These are phyloP conservation scores for Pseudopipra pipra DNA, from an alignment of 2,113 vertebrate genomes.

Conservation along the genomic window DNA sequence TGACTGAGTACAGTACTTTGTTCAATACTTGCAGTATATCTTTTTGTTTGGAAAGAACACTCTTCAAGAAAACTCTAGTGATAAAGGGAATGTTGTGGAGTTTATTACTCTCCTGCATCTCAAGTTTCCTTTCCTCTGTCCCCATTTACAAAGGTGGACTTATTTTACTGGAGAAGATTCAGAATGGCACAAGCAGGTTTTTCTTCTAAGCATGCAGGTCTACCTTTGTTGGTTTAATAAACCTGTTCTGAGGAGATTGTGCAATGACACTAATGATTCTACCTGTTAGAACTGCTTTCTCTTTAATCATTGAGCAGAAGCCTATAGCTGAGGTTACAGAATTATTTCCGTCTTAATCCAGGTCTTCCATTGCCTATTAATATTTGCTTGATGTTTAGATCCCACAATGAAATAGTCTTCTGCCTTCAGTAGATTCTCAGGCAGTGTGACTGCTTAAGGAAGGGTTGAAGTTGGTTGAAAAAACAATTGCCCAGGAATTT, in stretches of 20 bases:
- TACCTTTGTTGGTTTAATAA: neutral
- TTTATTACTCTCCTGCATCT: conserved; percentile 33
- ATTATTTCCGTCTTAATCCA: neutral
- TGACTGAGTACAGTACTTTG: neutral
- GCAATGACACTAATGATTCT: neutral
- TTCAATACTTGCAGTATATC: neutral
- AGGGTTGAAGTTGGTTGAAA: neutral
- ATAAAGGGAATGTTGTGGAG: neutral
- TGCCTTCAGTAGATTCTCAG: neutral
- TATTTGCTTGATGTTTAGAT: neutral
- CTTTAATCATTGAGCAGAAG: neutral
- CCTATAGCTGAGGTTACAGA: neutral
- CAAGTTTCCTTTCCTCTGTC: neutral
- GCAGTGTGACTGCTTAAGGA: neutral
- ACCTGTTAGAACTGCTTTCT: neutral
- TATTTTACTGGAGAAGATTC: neutral
- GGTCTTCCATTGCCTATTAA: neutral
- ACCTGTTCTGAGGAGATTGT: neutral
- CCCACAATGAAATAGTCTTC: neutral
- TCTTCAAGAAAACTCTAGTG: neutral
- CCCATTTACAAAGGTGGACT: neutral
- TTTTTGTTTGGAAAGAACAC: neutral
- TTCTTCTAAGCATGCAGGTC: neutral
- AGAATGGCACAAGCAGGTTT: neutral
- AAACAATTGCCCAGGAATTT: neutral